Evolutionary conservation across 1,140 invertebrate genomes (phyloP).

Genomic region (Drepana arcuata): DNA sequence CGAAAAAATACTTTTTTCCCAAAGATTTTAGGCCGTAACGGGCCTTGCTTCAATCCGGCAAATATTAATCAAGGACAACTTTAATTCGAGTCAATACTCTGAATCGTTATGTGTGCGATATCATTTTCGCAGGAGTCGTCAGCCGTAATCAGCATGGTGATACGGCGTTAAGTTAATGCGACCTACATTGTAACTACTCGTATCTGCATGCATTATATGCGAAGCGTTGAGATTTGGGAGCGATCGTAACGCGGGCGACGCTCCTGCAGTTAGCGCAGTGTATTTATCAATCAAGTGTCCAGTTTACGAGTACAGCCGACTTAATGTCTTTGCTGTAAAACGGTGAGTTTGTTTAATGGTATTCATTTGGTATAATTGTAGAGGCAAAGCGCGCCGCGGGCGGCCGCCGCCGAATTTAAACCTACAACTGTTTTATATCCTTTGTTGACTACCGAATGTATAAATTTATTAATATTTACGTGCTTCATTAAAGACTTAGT

Average conservation of each 20-base stretch:
- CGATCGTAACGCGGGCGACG: conserved; percentile 24
- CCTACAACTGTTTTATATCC: conserved; percentile 25
- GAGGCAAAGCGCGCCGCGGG: conserved; percentile 35
- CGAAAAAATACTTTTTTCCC: too few relatives aligned
- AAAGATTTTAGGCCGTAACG: too few relatives aligned
- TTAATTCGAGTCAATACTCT: too few relatives aligned
- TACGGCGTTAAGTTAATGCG: conserved; percentile 17
- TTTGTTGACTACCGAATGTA: conserved; percentile 20
- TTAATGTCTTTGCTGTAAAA: conserved; percentile 31
- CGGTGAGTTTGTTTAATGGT: conserved; percentile 28
- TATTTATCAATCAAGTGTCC: conserved; percentile 33
- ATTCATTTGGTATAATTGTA: conserved; percentile 32
- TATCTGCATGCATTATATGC: conserved; percentile 17
- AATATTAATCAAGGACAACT: too few relatives aligned
- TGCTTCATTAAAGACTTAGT: too few relatives aligned
- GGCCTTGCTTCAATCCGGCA: too few relatives aligned
- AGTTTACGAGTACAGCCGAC: conserved; percentile 31
- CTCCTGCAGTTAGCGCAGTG: conserved; percentile 19
- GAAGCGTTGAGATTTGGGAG: conserved; percentile 24
- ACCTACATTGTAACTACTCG: conserved; percentile 20
- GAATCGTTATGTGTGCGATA: too few relatives aligned
- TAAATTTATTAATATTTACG: conserved; percentile 12
- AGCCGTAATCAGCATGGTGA: too few relatives aligned
- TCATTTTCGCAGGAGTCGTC: too few relatives aligned
- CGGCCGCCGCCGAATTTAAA: conserved; percentile 37